Evolutionary conservation across 2,888 invertebrate species (phyloP).

Genomic region (Zonitis immaculata): DNA sequence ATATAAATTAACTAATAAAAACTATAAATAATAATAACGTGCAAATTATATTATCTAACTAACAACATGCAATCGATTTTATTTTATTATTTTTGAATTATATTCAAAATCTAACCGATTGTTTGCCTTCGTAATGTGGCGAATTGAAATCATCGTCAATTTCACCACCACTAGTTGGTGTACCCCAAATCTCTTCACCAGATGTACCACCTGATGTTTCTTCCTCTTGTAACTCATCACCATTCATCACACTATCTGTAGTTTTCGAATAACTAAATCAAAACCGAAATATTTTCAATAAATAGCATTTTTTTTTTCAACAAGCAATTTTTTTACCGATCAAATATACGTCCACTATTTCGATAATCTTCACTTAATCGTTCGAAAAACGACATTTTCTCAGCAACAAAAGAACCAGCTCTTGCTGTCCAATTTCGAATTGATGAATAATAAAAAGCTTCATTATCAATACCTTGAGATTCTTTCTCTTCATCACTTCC

Average conservation of each 20-base stretch:
- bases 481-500: conserved; percentile 27
- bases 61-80: conserved; percentile 2
- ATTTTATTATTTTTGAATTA: not conserved
- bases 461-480: conserved; percentile 42
- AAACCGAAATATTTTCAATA: not conserved
- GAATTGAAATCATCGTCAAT: conserved; percentile 63
- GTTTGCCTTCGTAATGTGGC: conserved; percentile 62
- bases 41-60: conserved; percentile 5
- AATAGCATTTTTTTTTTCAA: not conserved
- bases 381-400: conserved; percentile 72
- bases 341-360: conserved; percentile 44
- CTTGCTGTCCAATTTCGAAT: conserved; percentile 69
- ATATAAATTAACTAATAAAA: conserved; percentile 1
- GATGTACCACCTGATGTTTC: conserved; percentile 81
- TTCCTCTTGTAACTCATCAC: conserved; percentile 60
- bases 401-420: conserved; percentile 75
- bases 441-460: conserved; percentile 43
- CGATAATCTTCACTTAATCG: conserved; percentile 55
- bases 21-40: conserved; percentile 1
- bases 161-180: conserved; percentile 80
- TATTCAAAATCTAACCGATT: conserved; percentile 37
- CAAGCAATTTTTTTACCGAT: conserved; percentile 45
- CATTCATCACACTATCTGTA: conserved; percentile 41
- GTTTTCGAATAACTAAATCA: conserved; percentile 55
- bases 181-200: conserved; percentile 86